Evolutionary conservation across 2,113 vertebrate genomes (phyloP), one percentile per base, ranked within the genome.

Genomic region (Orientallactaga bullata): DNA sequence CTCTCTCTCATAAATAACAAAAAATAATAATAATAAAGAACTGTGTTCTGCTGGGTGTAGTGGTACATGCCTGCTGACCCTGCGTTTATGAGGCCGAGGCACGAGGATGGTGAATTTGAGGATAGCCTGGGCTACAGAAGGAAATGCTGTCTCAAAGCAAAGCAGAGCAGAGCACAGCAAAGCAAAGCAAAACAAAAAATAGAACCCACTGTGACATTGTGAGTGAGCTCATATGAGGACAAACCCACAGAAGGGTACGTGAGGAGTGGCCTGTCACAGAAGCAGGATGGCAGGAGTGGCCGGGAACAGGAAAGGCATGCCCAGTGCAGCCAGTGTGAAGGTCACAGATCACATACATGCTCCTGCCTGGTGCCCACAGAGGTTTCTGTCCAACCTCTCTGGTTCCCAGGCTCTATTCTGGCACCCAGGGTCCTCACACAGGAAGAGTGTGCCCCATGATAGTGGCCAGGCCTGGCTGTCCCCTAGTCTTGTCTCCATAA

Each of bases 351-450:
- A 21, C 2, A 47, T 55, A 66, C 39, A 20, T 2, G 30, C 7
- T 35, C 55, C 72, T 61, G 69, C 55, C 20, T 5, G 42, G 74
- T 16, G 35, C 39, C 55, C 47, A 16, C 7, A 20, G 30, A 39
- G 16, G 65, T 28, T 90, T 81, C 88, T 79, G 82, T 55, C 58
- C 80, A 28, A 18, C 37, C 13, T 51, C 35, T 69, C 51, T 37
- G 47, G 17, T 61, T 30, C 35, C 87, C 84, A 83, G 35, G 17
- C 65, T 95, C 83, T 92, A 42, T 79, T 90, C 88, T 72, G 39
- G 78, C 79, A 17, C 88, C 37, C 0, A 0, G 55, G 80, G 71
- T 63, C 5, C 42, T 79, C 37, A 58, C 13, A 71, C 42, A 21
- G 86, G 74, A 82, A 88, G 66, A 58, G 12, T 68, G 15, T 9